Evolutionary conservation across 1,140 invertebrate species (phyloP).

Genomic region (Nautilus pompilius): DNA sequence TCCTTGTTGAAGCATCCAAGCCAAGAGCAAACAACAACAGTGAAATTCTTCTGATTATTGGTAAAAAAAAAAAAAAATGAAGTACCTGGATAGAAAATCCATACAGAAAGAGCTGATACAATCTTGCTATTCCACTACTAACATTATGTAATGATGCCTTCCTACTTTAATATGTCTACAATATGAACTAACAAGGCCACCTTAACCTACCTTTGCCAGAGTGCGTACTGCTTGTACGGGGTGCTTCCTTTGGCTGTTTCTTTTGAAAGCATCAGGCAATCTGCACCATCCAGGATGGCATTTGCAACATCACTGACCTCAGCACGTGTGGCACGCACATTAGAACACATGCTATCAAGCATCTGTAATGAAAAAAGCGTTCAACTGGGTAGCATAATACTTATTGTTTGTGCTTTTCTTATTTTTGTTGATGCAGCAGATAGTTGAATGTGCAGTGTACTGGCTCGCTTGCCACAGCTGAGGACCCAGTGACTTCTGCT

Average conservation of each 20-base stretch:
- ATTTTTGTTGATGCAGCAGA: neutral
- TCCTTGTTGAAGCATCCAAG: too few species aligned
- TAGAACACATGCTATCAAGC: constrained; percentile 96
- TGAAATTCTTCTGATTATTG: too few species aligned
- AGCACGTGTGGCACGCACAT: constrained; percentile 89
- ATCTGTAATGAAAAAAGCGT: constrained; percentile 59
- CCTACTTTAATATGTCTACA: too few species aligned
- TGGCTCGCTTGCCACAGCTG: neutral
- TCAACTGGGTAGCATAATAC: neutral
- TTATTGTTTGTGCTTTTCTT: neutral
- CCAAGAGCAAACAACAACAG: too few species aligned
- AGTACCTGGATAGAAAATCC: too few species aligned
- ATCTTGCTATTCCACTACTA: too few species aligned
- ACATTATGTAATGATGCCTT: too few species aligned
- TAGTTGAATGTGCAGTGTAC: neutral
- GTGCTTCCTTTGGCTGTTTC: constrained; percentile 95
- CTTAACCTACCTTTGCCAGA: constrained; percentile 75
- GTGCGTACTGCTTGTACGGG: constrained; percentile 74
- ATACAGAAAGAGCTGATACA: too few species aligned
- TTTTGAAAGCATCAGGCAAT: constrained; percentile 95
- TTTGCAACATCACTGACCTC: constrained; percentile 96
- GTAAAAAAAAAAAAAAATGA: too few species aligned
- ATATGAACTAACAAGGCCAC: too few species aligned
- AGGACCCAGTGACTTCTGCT: neutral
- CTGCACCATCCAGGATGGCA: constrained; percentile 92